These are phyloP conservation scores for Rhagologus leucostigma DNA, from an alignment of 2,113 vertebrate species.

Conservation along the genomic window DNA sequence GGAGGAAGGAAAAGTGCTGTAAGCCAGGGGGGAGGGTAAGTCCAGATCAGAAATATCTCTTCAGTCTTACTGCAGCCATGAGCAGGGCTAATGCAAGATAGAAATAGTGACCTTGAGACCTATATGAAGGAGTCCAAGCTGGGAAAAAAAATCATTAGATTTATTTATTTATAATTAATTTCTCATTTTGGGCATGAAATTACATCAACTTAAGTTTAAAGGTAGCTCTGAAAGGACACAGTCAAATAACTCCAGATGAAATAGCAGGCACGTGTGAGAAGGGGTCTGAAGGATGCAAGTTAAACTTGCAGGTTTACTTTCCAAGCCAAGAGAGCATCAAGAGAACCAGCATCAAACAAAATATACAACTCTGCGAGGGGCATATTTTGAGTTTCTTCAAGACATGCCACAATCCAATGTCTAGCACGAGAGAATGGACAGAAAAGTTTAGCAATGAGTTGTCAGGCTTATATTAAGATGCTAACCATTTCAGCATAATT, in stretches of 20 bases:
- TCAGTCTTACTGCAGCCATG: neutral
- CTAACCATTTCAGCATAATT: neutral
- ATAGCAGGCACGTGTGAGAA: neutral
- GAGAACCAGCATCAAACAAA: neutral
- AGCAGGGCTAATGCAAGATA: neutral
- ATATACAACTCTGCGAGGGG: neutral
- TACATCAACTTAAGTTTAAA: neutral
- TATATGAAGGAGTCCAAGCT: neutral
- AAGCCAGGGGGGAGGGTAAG: neutral
- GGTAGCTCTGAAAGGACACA: neutral
- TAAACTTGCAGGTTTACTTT: neutral
- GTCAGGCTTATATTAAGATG: neutral
- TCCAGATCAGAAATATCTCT: neutral
- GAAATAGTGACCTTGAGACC: neutral
- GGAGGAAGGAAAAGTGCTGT: neutral
- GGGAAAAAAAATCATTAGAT: neutral
- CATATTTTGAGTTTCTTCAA: neutral
- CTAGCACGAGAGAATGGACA: neutral
- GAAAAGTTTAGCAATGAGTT: neutral
- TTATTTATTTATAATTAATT: neutral
- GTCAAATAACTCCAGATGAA: neutral
- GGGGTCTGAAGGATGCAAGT: neutral
- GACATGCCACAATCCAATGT: neutral
- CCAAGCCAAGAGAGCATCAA: neutral
- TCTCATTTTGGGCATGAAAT: neutral